Evolutionary conservation across 2,888 invertebrate species (phyloP).

Genomic region (Lysandra coridon): DNA sequence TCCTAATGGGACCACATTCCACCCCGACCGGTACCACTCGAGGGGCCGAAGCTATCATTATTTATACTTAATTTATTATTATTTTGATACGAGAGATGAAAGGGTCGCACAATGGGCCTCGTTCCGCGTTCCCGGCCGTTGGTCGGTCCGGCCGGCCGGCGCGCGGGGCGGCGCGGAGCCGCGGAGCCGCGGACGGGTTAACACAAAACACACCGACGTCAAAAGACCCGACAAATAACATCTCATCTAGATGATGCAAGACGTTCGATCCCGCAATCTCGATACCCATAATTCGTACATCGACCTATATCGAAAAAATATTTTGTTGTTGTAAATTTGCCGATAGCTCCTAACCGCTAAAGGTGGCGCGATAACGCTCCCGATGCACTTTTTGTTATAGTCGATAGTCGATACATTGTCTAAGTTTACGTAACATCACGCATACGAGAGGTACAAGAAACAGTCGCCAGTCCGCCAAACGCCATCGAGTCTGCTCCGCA

Average conservation of each 20-base stretch:
- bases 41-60: conserved; percentile 57
- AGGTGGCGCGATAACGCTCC: conserved; percentile 8
- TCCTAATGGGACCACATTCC: conserved; percentile 78
- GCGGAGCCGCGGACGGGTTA: conserved; percentile 37
- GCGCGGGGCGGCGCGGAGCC: background rate
- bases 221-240: background rate
- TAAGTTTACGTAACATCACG: background rate
- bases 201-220: conserved; percentile 46
- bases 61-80: conserved; percentile 79
- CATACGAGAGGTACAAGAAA: background rate
- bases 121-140: conserved; percentile 70
- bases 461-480: too few relatives aligned
- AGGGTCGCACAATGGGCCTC: conserved; percentile 65
- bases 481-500: background rate
- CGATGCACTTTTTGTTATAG: conserved; percentile 20
- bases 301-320: conserved; percentile 20
- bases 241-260: background rate
- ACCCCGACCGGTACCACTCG: conserved; percentile 65
- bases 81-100: conserved; percentile 77
- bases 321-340: conserved; percentile 8
- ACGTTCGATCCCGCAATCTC: conserved; percentile 7
- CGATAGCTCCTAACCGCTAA: conserved; percentile 11
- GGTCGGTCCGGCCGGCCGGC: conserved; percentile 56
- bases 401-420: background rate
- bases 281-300: background rate